A percentile compares a stretch with the other conserved stretches of the same genome.
Conservation (phyloP, 1,140 invertebrate genomes). For the Drosophila littoralis region DNA sequence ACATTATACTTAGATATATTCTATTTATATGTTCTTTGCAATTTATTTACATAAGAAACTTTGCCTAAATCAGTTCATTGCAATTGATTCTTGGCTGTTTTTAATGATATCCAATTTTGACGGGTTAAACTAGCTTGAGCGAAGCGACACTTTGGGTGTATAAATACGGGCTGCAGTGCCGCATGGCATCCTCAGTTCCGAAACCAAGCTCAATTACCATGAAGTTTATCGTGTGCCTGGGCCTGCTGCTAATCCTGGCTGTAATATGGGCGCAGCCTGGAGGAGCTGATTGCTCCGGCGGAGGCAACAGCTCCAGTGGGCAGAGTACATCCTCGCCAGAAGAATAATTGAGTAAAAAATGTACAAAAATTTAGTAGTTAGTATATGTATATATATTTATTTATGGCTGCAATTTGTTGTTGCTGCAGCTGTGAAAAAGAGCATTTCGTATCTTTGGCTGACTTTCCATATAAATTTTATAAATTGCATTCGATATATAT, state of each 20-base stretch:
- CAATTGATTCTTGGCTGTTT: too few species aligned
- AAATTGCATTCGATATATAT: conserved; percentile 30
- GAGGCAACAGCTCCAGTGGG: not conserved
- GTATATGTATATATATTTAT: conserved; percentile 30
- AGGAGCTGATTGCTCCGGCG: not conserved
- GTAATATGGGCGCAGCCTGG: not conserved
- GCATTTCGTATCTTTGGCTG: conserved; percentile 39
- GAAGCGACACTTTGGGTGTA: not conserved
- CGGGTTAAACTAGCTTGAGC: not conserved
- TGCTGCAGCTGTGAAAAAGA: conserved; percentile 33
- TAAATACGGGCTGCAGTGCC: not conserved
- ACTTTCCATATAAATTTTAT: conserved; percentile 30
- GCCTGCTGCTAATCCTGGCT: conserved; percentile 6
- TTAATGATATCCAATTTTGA: too few species aligned
- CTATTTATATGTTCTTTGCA: too few species aligned
- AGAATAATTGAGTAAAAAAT: not conserved
- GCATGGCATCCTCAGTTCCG: conserved; percentile 1
- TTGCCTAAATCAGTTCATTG: too few species aligned
- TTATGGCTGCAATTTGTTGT: not conserved
- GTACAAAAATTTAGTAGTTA: not conserved
- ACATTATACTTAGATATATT: too few species aligned
- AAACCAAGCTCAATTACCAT: not conserved
- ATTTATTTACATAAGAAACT: too few species aligned
- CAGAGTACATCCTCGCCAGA: conserved; percentile 40
- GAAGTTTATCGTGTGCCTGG: conserved; percentile 28